Base-by-base conservation (phyloP, 2,888 invertebrate species). In the Pegoplata infirma region DNA sequence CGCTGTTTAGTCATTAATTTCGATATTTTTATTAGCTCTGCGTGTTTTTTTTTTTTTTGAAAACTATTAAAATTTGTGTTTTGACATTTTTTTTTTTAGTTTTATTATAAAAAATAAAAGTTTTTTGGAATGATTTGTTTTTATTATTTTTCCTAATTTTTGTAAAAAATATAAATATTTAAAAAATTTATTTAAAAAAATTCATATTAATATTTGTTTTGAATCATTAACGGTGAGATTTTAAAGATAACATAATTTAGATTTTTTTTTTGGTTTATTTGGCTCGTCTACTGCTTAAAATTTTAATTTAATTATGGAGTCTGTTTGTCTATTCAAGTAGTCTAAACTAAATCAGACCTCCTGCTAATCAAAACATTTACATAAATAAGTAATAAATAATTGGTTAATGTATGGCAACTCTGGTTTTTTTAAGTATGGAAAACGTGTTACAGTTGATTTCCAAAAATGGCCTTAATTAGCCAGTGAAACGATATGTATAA, bases 301-400 rank as follows among this genome's bases (percentile, higher is more conserved):
- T 8, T 28, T 16, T 25, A 67, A 40, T 67, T 44, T 44, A 74
- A 67, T 67, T 66, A 71, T 56, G 74, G 73, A 78, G 74, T 69
- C 78, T 16, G 47, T 17, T 66, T 78, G 78, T 78, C 78, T 78
- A 74, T 64, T 64, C 68, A 74, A 58, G 12, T 44, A 49, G 23
- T 51, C 21, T n/a, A 53, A 28, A 28, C 46, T 28, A n/a, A 44
- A 25, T 14, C n/a, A 47, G 36, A 64, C 19, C 56, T 56, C 25
- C 40, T 12, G 32, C 16, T 55, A 21, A 4, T 1, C 5, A 44
- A n/a, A n/a, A n/a, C n/a, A 71, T 71, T 59, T n/a, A 12, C 44
- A 59, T 59, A 44, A 59, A 59, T 46, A 59, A 25, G 25, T 51
- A 12, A 51, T 51, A 40, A 40, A 40, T 40, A 40, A 12, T 40